phyloP scores from a whole-genome alignment of 2,113 vertebrate species.

The Seriola aureovittata region DNA sequence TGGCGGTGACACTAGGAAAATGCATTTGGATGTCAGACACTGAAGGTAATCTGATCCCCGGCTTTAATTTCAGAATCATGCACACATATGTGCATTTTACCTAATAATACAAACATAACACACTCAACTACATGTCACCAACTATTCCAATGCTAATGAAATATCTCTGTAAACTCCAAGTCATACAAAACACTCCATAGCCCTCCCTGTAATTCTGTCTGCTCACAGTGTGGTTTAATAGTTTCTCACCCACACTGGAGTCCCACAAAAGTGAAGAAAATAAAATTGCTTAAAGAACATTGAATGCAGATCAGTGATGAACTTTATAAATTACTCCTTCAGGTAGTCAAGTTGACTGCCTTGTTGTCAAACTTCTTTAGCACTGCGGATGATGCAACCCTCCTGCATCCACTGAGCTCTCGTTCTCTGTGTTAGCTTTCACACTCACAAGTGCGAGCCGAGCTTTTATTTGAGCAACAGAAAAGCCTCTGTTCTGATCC shows the following conservation, averaged over 20 bases:
- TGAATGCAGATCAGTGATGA: no score
- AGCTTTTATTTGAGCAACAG: not conserved
- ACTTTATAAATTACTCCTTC: not conserved
- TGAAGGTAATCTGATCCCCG: not conserved
- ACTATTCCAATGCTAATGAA: no score
- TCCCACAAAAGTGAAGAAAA: not conserved
- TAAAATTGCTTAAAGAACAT: not conserved
- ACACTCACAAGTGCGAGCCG: not conserved
- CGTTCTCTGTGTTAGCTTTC: constrained; percentile 2
- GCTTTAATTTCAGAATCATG: not conserved
- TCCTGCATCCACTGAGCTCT: not conserved
- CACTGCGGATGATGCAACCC: constrained; percentile 4
- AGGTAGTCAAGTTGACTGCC: not conserved
- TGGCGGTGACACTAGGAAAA: not conserved
- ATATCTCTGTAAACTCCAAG: no score
- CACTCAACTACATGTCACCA: no score
- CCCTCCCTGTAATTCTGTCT: no score
- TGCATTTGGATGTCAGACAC: not conserved
- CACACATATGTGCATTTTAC: not conserved
- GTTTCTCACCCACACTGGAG: not conserved
- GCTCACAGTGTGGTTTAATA: no score
- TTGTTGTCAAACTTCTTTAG: not conserved
- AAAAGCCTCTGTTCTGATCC: constrained; percentile 5
- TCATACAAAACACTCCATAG: no score
- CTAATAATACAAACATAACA: no score